Conservation (phyloP, 2,797 vertebrate species). For the Aplochiton taeniatus region DNA sequence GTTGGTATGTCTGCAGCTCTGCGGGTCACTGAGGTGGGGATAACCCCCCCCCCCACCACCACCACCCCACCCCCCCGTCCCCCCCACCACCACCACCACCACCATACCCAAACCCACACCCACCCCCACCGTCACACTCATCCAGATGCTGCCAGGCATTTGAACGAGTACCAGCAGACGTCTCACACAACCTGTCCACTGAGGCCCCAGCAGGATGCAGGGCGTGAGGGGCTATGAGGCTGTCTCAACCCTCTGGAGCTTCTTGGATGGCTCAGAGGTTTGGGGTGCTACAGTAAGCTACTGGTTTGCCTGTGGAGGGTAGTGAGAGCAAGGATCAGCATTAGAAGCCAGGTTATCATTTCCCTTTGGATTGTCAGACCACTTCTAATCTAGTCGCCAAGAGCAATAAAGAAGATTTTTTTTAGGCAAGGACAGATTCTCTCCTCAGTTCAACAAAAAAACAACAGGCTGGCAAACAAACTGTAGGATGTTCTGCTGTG, state of each 20-base stretch:
- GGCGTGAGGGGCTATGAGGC: not conserved
- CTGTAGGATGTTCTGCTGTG: not conserved
- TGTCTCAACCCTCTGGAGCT: too few relatives aligned
- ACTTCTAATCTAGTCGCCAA: not conserved
- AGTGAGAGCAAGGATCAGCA: not conserved
- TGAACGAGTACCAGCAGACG: constrained; percentile 26
- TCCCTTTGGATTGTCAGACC: not conserved
- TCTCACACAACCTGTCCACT: constrained; percentile 21
- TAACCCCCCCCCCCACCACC: not conserved
- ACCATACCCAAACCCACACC: constrained; percentile 13
- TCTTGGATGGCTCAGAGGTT: too few relatives aligned
- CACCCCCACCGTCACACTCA: constrained; percentile 41
- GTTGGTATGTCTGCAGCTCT: constrained; percentile 62
- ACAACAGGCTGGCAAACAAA: not conserved
- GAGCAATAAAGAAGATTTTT: not conserved
- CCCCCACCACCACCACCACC: constrained; percentile 33
- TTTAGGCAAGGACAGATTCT: not conserved
- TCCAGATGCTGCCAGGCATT: constrained; percentile 34
- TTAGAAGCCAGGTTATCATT: not conserved
- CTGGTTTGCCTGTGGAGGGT: not conserved
- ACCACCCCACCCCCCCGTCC: not conserved
- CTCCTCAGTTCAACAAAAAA: not conserved
- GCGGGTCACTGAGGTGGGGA: constrained; percentile 59
- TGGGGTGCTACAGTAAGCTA: too few relatives aligned
- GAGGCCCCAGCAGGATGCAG: constrained; percentile 2